Evolutionary conservation across 2,888 invertebrate species (phyloP), one percentile per base, ranked within the genome.

Genomic region (Parelbella ahira): DNA sequence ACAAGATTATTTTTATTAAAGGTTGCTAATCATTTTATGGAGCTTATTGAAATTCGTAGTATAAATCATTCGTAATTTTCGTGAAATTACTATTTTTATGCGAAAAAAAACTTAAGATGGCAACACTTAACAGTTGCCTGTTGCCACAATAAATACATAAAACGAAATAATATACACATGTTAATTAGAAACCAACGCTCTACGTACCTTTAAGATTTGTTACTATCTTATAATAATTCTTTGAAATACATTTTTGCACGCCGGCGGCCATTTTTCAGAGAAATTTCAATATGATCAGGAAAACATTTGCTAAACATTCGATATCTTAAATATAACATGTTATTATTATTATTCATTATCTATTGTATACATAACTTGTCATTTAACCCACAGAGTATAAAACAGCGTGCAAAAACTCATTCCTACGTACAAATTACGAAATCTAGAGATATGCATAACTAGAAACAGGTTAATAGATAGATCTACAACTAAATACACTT

Each of bases 401-500:
- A 45, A 38, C 38, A 43, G 49, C 51, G 48, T 44, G 44, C 47
- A 45, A 48, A 53, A 48, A 45, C 21, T 41, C 32, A 44, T 50
- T 48, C 37, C 37, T 44, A 41, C 41, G 53, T 60, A 63, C 57
- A 58, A 64, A 68, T 76, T 75, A 78, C 63, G 72, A 78, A 82
- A 75, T 80, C 81, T 84, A 84, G 63, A 76, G 84, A 86, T 87
- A 86, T 84, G 84, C 83, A 78, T 82, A 81, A 68, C 79, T 83
- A 82, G 76, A 84, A 84, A 83, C 79, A 77, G 73, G 74, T 41
- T 41, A 81, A 78, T 83, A 81, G 65, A 71, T 75, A 60, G 61
- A 68, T 76, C 86, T 87, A 87, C 78, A 76, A 75, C 83, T 86
- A 87, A 84, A 83, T 86, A 86, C 79, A 84, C 78, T 86, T 86